phyloP scores from a whole-genome alignment of 2,113 vertebrate genomes.

The Pseudopodoces humilis region DNA sequence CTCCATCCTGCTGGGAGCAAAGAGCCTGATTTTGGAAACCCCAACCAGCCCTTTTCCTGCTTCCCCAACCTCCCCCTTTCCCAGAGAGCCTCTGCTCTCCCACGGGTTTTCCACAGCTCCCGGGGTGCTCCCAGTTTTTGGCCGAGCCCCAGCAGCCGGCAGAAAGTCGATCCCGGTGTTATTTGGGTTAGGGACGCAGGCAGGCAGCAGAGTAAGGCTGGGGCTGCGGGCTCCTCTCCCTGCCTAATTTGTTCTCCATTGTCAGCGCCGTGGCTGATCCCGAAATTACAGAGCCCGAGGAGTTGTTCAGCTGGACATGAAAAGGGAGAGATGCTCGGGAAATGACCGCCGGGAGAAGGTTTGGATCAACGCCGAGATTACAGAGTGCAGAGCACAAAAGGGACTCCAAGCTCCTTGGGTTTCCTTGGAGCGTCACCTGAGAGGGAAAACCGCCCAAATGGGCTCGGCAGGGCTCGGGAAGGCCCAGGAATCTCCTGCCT shows the following conservation, averaged over 20 bases:
- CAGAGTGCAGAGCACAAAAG: neutral
- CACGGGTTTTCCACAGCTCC: neutral
- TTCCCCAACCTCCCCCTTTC: neutral
- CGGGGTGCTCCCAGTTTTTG: neutral
- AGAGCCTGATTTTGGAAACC: neutral
- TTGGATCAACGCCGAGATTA: conserved; percentile 53
- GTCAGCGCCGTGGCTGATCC: conserved; percentile 64
- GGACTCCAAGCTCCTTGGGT: neutral
- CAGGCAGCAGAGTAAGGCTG: conserved; percentile 46
- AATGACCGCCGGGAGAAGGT: conserved; percentile 38
- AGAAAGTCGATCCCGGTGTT: conserved; percentile 35
- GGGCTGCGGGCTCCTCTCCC: conserved; percentile 46
- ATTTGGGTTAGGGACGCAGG: conserved; percentile 47
- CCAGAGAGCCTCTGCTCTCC: neutral
- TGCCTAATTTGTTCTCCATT: conserved; percentile 58
- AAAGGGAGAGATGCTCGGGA: conserved; percentile 53
- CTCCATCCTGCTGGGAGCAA: neutral
- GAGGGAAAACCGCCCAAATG: neutral
- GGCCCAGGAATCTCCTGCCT: neutral
- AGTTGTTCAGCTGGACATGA: conserved; percentile 31
- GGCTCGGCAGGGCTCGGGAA: neutral
- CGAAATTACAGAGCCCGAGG: conserved; percentile 72
- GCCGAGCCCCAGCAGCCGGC: conserved; percentile 17
- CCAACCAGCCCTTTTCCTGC: neutral
- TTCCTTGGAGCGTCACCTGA: neutral